Conservation (phyloP, 2,113 vertebrate genomes). For the Nannobrachium achirus region DNA sequence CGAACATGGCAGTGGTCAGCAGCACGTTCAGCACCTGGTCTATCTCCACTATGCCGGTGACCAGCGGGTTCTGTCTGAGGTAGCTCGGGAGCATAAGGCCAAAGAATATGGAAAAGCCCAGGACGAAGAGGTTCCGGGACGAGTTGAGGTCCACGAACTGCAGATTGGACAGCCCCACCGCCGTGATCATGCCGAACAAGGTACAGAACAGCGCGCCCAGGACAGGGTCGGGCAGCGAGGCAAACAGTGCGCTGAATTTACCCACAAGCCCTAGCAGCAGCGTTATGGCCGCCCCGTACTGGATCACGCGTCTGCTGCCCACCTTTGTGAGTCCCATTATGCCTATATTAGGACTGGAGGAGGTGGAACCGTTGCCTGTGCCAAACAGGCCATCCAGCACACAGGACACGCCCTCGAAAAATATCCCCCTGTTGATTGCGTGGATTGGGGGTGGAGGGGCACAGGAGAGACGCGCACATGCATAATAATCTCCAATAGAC, state of each 20-base stretch:
- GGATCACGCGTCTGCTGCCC: slow-evolving; percentile 94
- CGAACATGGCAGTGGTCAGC: slow-evolving; percentile 98
- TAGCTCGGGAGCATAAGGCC: slow-evolving; percentile 95
- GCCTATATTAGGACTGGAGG: slow-evolving; percentile 98
- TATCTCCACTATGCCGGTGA: slow-evolving; percentile 90
- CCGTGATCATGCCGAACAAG: slow-evolving; percentile 98
- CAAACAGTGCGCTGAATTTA: slow-evolving; percentile 98
- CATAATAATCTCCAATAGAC: slow-evolving; percentile 98
- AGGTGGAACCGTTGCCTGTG: slow-evolving; percentile 97
- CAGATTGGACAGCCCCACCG: slow-evolving; percentile 95
- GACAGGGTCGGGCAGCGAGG: slow-evolving; percentile 94
- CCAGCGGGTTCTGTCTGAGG: slow-evolving; percentile 92
- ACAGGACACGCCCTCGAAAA: slow-evolving; percentile 94
- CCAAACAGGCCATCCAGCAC: slow-evolving; percentile 96
- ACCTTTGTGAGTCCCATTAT: slow-evolving; percentile 99
- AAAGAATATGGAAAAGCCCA: slow-evolving; percentile 98
- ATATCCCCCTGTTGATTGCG: slow-evolving; percentile 98
- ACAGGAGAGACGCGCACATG: slow-evolving; percentile 92
- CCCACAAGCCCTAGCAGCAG: slow-evolving; percentile 91
- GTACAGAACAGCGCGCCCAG: slow-evolving; percentile 98
- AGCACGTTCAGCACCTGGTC: slow-evolving; percentile 97
- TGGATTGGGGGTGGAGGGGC: slow-evolving; percentile 96
- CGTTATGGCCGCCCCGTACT: slow-evolving; percentile 97
- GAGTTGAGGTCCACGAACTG: slow-evolving; percentile 99
- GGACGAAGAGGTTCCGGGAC: slow-evolving; percentile 95